Evolutionary conservation across 2,797 vertebrate species (phyloP), one percentile per base, ranked within the genome.

Genomic region (Gallinago stenura): DNA sequence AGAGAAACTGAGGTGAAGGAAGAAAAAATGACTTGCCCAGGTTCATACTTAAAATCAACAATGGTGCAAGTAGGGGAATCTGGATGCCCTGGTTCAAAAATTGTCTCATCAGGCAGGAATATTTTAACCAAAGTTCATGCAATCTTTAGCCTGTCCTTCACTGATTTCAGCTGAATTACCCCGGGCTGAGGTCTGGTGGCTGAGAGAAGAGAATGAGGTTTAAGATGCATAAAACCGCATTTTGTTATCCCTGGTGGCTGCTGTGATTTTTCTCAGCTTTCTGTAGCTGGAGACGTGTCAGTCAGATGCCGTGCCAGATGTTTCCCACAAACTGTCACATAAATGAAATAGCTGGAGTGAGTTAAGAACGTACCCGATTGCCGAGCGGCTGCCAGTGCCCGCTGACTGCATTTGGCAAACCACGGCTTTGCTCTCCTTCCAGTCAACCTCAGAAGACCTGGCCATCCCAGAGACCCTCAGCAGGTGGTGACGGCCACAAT

Each of bases 221-320:
- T 77, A 81, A 72, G 80, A 84, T 66, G 58, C 66, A 71, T 48
- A 77, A 84, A 91, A 58, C 35, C 1, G 1, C 31, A 39, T 95
- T 96, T 94, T 90, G 56, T 68, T 95, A n/a, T 87, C 58, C 70
- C 37, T 75, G 7, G 57, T 78, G n/a, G 78, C 89, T 94, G 95
- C 78, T 95, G 95, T 92, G 53, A 53, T 92, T 90, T 96, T 93
- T 87, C 71, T 90, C 85, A 84, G 66, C 48, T 95, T 96, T 90
- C 80, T 82, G 46, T 93, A 92, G 58, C 68, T 91, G 73, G 64
- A 88, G 87, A 86, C 4, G 19, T 39, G 72, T 95, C 94, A 96
- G 84, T 96, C 89, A 96, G 91, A 94, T 93, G 92, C 91, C 6
- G 25, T 79, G 69, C 95, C 95, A 97, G 96, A 96, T 95, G 95